Evolutionary conservation across 2,797 vertebrate genomes (phyloP).

Genomic region (Xiphophorus birchmanni): DNA sequence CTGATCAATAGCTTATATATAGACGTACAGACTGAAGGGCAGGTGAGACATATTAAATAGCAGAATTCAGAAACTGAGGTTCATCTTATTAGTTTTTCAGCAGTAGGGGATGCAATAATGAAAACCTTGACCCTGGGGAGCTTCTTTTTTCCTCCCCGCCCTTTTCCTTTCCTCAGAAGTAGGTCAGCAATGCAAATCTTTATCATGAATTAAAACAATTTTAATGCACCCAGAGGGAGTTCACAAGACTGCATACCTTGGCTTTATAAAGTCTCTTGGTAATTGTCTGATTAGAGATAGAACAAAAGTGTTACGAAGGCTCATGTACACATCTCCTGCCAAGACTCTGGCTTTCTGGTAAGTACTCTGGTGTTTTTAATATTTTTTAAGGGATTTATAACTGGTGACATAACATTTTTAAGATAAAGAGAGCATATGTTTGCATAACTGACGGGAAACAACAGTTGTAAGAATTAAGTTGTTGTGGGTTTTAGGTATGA

Average conservation of each 20-base stretch:
- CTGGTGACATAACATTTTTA: slow-evolving; percentile 36
- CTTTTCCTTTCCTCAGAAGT: slow-evolving; percentile 38
- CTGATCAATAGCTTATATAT: neutral
- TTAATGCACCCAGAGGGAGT: slow-evolving; percentile 38
- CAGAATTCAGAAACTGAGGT: slow-evolving; percentile 27
- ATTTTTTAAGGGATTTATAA: slow-evolving; percentile 33
- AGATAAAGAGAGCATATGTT: slow-evolving; percentile 12
- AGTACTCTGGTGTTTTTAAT: slow-evolving; percentile 46
- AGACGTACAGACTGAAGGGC: neutral
- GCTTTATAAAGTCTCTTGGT: slow-evolving; percentile 52
- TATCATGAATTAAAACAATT: slow-evolving; percentile 34
- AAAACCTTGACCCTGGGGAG: slow-evolving; percentile 55
- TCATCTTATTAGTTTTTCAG: slow-evolving; percentile 34
- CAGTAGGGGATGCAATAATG: slow-evolving; percentile 49
- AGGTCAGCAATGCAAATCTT: slow-evolving; percentile 55
- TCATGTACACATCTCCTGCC: slow-evolving; percentile 58
- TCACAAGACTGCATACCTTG: slow-evolving; percentile 27
- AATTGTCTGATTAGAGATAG: slow-evolving; percentile 66
- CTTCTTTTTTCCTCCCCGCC: slow-evolving; percentile 17
- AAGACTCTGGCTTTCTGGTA: slow-evolving; percentile 59
- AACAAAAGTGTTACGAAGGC: slow-evolving; percentile 52
- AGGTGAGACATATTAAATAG: slow-evolving; percentile 6
- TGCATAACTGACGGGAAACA: neutral
- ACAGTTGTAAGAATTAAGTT: neutral
- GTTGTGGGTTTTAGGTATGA: slow-evolving; percentile 3